Percentiles rank a stretch among this genome's conserved stretches.
Conservation (phyloP, 2,888 invertebrate species). For the Plebejus melissa region DNA sequence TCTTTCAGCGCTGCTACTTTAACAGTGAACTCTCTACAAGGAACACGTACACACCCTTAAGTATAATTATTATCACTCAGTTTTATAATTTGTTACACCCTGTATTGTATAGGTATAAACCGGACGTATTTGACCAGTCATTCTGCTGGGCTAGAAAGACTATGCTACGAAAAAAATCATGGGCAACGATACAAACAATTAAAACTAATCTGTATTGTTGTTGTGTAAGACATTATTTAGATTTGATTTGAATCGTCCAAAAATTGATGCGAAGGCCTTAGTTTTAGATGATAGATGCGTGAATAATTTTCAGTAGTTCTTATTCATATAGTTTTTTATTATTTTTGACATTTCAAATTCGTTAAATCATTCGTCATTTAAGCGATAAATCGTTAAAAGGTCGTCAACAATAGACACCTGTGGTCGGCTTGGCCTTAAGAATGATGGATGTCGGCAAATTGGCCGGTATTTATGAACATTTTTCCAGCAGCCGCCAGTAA, state of each 20-base stretch:
- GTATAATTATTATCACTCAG: too few species aligned
- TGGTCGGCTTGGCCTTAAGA: constrained; percentile 48
- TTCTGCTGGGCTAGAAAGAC: too few species aligned
- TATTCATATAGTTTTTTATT: background rate
- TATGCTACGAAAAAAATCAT: too few species aligned
- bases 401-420: constrained; percentile 44
- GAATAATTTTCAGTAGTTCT: background rate
- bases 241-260: too few species aligned
- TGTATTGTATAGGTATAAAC: background rate
- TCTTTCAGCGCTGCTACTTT: too few species aligned
- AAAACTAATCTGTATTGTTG: too few species aligned
- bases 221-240: too few species aligned
- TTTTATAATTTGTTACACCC: too few species aligned
- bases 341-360: background rate
- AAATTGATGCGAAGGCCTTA: too few species aligned
- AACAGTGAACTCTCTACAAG: too few species aligned
- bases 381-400: constrained; percentile 20
- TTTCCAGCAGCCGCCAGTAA: constrained; percentile 44
- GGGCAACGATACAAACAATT: too few species aligned
- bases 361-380: background rate
- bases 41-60: too few species aligned
- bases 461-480: constrained; percentile 44
- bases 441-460: constrained; percentile 70
- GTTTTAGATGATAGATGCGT: background rate
- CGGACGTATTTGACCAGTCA: background rate